These are phyloP conservation scores for Clamator glandarius DNA, from an alignment of 2,797 vertebrate species.

Conservation along the genomic window DNA sequence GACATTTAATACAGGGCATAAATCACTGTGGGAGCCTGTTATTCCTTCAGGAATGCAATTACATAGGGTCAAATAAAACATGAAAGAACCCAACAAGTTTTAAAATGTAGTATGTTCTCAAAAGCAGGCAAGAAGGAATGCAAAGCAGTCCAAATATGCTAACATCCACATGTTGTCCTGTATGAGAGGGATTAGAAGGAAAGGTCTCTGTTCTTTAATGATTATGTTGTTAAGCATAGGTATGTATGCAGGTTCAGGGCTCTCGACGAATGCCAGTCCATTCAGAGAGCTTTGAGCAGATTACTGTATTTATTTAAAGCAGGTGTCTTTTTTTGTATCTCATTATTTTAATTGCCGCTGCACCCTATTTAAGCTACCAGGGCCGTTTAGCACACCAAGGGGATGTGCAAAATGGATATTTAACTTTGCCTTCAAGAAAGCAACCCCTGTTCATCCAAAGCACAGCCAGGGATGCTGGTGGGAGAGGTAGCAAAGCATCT, in stretches of 20 bases:
- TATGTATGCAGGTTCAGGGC: conserved; percentile 26
- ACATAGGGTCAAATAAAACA: conserved; percentile 99
- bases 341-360: conserved; percentile 57
- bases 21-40: conserved; percentile 93
- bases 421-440: neutral
- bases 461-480: neutral
- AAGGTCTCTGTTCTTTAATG: conserved; percentile 76
- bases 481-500: neutral
- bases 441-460: neutral
- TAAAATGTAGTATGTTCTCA: conserved; percentile 95
- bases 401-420: conserved; percentile 4
- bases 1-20: conserved; percentile 96
- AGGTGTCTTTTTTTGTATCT: conserved; percentile 68
- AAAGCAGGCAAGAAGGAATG: conserved; percentile 94
- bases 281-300: conserved; percentile 38
- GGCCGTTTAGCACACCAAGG: conserved; percentile 11
- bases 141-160: conserved; percentile 97
- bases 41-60: conserved; percentile 99
- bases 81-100: conserved; percentile 98
- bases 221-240: conserved; percentile 67
- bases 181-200: conserved; percentile 77
- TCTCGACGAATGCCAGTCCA: neutral
- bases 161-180: conserved; percentile 90
- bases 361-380: neutral
- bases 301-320: conserved; percentile 71